Conservation (phyloP, 2,797 vertebrate genomes). For the Malacoraja senta region DNA sequence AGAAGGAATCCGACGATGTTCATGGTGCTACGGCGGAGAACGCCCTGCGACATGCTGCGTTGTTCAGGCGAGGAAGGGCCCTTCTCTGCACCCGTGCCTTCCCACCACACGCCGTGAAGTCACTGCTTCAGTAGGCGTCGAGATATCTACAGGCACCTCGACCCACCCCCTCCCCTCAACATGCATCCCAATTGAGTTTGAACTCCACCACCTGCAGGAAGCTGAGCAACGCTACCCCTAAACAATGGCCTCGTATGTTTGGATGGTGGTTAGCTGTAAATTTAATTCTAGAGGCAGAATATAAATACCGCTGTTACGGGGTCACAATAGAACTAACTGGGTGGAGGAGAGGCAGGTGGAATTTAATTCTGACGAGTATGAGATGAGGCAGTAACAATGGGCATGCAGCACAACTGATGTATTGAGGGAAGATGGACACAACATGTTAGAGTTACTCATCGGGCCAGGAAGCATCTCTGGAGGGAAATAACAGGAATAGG, state of each 20-base stretch:
- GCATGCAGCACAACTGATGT: too few species aligned
- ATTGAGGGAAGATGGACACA: too few species aligned
- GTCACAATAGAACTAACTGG: neutral
- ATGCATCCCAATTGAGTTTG: neutral
- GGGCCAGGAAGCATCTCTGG: too few species aligned
- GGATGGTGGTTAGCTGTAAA: neutral
- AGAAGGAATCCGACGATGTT: neutral
- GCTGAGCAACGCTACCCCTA: neutral
- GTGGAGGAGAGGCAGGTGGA: too few species aligned
- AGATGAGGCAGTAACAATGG: too few species aligned
- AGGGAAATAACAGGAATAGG: too few species aligned
- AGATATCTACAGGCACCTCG: neutral
- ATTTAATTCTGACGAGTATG: too few species aligned
- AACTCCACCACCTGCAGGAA: neutral
- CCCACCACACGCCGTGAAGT: neutral
- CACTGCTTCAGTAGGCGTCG: neutral
- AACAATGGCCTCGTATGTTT: neutral
- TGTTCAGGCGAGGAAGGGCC: neutral
- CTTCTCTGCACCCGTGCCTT: neutral
- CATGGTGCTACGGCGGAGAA: neutral
- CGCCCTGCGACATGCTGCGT: neutral
- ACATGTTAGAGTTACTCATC: too few species aligned
- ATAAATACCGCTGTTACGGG: neutral
- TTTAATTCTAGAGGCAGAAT: neutral
- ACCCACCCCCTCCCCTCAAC: too few species aligned